Evolutionary conservation across 2,797 vertebrate genomes (phyloP), one percentile per base, ranked within the genome.

Genomic region (Halcyon badia): DNA sequence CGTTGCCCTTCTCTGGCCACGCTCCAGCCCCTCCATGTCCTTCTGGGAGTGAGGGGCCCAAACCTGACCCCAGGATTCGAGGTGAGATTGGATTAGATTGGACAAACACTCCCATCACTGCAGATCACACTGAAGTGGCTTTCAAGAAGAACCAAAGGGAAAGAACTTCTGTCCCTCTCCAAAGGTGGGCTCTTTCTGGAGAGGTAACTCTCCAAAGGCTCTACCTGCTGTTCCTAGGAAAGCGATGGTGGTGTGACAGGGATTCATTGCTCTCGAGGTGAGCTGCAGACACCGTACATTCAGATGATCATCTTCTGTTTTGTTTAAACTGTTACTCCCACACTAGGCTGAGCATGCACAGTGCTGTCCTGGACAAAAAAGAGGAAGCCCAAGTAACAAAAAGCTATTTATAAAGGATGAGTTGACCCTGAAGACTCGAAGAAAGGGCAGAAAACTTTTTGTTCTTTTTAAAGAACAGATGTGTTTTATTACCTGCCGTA

Each of bases 211-310:
- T 13, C 22, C 46, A 22, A 70, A 65, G 24, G 52, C 26, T 85
- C 15, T 2, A 7, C 24, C 46, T 24, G 2, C 16, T 48, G 10
- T 14, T 33, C 52, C 49, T 30, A 19, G 6, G 28, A 31, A 84
- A 52, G 5, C 6, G 49, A 51, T 16, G 56, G 35, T 54, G n/a
- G 60, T 16, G 39, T 10, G 18, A 24, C 65, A 76, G 46, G 44
- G 61, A 92, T 13, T 13, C 65, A 24, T 2, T 20, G 66, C 46
- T 48, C 15, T 37, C 56, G 52, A 39, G 24, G 22, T 14, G 54
- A 84, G 70, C 37, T 0, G 0, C 41, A 61, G 31, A 60, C 48
- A 62, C 4, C 0, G 3, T 0, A 12, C 19, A 18, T 16, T 48
- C 21, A 51, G 13, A 70, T 10, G 7, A 20, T 0, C 68, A 33